Evolutionary conservation across 2,888 invertebrate genomes (phyloP).

Genomic region (Lasioglossum villosulum): DNA sequence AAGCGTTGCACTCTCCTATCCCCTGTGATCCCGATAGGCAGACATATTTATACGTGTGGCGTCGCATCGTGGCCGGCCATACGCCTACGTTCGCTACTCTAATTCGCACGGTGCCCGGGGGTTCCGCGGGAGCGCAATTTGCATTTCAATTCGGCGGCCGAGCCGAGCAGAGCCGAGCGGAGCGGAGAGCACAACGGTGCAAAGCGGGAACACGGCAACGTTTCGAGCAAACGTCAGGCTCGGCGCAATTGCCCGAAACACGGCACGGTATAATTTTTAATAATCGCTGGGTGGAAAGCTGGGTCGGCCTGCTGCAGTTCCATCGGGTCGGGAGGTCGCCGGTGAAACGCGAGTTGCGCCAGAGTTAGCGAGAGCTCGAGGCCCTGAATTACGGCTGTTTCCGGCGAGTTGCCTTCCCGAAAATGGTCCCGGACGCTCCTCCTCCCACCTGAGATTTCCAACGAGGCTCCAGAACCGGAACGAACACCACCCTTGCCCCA

Average conservation of each 20-base stretch:
- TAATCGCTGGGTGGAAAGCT: conserved; percentile 20
- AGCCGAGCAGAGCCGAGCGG: neutral
- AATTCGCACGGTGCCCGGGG: neutral
- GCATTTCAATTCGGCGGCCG: conserved; percentile 23
- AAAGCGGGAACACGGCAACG: neutral
- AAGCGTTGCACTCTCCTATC: conserved; percentile 35
- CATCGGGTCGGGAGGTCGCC: conserved; percentile 13
- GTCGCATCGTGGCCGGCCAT: conserved; percentile 1
- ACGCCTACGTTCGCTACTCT: conserved; percentile 2
- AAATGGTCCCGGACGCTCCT: conserved; percentile 45
- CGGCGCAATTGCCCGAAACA: neutral
- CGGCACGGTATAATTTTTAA: conserved; percentile 34
- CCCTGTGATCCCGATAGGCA: conserved; percentile 31
- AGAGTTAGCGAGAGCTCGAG: conserved; percentile 15
- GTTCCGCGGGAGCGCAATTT: conserved; percentile 5
- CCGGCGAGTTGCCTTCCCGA: conserved; percentile 54
- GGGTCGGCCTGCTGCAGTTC: neutral
- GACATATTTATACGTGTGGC: conserved; percentile 48
- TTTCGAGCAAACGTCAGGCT: conserved; percentile 1
- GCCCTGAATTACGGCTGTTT: conserved; percentile 58
- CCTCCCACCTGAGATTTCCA: conserved; percentile 51
- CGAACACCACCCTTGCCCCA: conserved; percentile 59
- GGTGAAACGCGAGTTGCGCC: conserved; percentile 13
- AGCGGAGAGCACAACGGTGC: neutral
- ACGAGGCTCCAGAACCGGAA: conserved; percentile 60